These are phyloP conservation scores for Picus viridis DNA, from an alignment of 2,797 vertebrate species.

Conservation along the genomic window DNA sequence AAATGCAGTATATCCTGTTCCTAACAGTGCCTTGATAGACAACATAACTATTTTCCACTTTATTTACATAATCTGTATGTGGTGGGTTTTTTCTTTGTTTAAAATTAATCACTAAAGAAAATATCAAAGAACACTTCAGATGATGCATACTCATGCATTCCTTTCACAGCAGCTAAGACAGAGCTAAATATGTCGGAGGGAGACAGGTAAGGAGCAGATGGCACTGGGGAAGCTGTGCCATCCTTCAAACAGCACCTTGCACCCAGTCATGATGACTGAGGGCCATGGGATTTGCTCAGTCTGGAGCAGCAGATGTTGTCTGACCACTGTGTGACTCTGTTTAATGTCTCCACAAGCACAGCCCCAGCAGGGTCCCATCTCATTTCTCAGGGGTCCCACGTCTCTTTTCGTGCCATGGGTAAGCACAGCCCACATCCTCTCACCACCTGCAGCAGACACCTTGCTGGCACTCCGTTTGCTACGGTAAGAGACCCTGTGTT, in stretches of 20 bases:
- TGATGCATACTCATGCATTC: background rate
- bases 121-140: background rate
- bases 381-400: background rate
- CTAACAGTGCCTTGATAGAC: background rate
- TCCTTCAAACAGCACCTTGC: background rate
- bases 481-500: rapidly evolving
- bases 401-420: too few relatives aligned
- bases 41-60: background rate
- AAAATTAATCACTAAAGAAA: background rate
- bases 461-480: background rate
- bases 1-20: background rate
- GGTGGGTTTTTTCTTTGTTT: background rate
- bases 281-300: background rate
- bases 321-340: background rate
- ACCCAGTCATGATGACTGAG: rapidly evolving
- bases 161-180: background rate
- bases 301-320: background rate
- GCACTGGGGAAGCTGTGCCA: rapidly evolving
- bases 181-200: background rate
- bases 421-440: rapidly evolving
- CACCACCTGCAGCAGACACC: background rate
- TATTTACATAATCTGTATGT: background rate
- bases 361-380: rapidly evolving
- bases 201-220: background rate
- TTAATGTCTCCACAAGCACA: rapidly evolving